Base-by-base conservation (phyloP, 2,113 vertebrate genomes). In the Scomber scombrus region DNA sequence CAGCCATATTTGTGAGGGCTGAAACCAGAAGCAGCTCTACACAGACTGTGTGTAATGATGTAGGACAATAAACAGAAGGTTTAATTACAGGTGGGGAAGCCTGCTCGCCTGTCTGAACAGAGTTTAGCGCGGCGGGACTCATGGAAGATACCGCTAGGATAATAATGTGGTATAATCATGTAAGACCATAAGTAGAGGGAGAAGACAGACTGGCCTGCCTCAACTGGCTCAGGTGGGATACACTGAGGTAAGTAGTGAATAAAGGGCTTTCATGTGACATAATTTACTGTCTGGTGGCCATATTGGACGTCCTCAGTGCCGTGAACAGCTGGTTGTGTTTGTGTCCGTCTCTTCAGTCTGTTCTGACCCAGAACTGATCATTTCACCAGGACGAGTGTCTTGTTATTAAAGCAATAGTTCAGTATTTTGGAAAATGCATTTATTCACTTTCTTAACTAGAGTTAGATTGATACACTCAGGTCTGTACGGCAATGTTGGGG, bases 141-240 rank as follows among this genome's bases (percentile, higher is more conserved):
- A 80, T 54, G 18, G 65, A 85, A 68, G 76, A 19, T 15, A 81
- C 60, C 6, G 56, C 74, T n/a, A 1, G 31, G 71, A 84, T 88
- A 87, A 90, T 88, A 68, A 90, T 87, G 85, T 84, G 86, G 73
- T 89, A 68, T 90, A 89, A 91, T 89, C 65, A 78, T 61, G 56
- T 69, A 19, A 74, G 66, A 78, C 74, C n/a, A 7, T 84, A 81
- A 91, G 72, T 89, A 85, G 74, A 89, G 85, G 69, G 56, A 82
- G 78, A 19, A 69, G 51, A 40, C 50, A 65, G 73, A 49, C 62
- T 70, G 71, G 74, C 57, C 56, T 78, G 84, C 79, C 78, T 82
- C 34, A 73, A 51, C 74, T 11, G n/a, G 70, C 63, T 75, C 66
- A 75, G 75, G 66, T 82, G 78, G 61, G 60, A 88, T 73, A 47